Percentiles rank a stretch among this genome's conserved stretches.
These are phyloP conservation scores for Manis pentadactyla DNA, from an alignment of 2,797 vertebrate genomes.

Conservation along the genomic window DNA sequence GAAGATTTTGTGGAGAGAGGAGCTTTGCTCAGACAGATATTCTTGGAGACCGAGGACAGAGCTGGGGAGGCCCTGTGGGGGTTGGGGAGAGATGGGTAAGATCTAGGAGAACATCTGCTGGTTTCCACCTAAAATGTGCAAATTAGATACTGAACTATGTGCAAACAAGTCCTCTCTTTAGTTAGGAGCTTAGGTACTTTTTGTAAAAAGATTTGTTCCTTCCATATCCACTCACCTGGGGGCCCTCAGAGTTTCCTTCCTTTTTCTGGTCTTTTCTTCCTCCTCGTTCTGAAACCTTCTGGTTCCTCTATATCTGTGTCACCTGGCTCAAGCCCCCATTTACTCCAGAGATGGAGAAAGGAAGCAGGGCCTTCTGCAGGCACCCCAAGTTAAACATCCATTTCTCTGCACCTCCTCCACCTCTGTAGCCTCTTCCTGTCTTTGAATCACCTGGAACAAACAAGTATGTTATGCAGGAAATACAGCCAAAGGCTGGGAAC, in stretches of 20 bases:
- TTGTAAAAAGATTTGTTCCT: conserved; percentile 46
- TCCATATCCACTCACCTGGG: neutral
- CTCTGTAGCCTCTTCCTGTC: neutral
- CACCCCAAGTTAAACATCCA: neutral
- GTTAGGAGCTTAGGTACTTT: neutral
- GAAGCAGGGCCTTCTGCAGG: neutral
- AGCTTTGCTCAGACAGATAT: neutral
- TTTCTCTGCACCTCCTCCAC: neutral
- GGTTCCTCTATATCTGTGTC: neutral
- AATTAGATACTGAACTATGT: neutral
- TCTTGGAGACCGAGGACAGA: neutral
- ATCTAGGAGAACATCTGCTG: neutral
- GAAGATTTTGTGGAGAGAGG: neutral
- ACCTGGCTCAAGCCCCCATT: neutral
- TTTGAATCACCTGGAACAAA: conserved; percentile 41
- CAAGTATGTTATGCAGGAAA: conserved; percentile 18
- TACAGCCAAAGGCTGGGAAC: neutral
- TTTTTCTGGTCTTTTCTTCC: conserved; percentile 29
- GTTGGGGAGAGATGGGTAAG: neutral
- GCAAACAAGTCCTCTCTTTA: neutral
- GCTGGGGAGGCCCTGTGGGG: neutral
- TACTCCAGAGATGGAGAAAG: neutral
- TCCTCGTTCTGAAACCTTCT: conserved; percentile 14
- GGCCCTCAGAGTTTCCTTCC: neutral
- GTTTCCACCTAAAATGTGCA: conserved; percentile 37